Conservation (phyloP, 2,797 vertebrate genomes). For the Neopelma chrysocephalum region DNA sequence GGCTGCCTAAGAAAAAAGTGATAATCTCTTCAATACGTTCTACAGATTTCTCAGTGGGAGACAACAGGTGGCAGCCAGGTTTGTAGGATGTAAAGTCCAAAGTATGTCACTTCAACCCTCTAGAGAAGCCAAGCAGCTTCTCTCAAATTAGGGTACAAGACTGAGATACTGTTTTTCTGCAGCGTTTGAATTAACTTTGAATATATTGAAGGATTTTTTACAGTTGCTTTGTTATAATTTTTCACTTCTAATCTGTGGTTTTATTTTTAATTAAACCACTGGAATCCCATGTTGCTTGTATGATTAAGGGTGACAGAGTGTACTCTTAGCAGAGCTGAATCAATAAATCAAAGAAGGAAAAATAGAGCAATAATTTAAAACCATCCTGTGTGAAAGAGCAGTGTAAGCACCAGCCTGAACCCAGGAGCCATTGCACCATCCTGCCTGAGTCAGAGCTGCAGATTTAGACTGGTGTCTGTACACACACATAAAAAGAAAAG, state of each 20-base stretch:
- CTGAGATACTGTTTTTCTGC: not conserved
- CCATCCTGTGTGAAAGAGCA: not conserved
- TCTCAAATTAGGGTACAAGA: not conserved
- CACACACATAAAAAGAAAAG: not conserved
- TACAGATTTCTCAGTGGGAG: not conserved
- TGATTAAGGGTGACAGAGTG: not conserved
- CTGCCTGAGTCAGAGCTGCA: not conserved
- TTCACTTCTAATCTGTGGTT: not conserved
- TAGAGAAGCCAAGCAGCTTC: not conserved
- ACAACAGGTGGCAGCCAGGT: not conserved
- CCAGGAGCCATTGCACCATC: not conserved
- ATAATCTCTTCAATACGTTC: not conserved
- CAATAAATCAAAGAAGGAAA: not conserved
- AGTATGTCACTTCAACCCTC: not conserved
- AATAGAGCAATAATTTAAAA: not conserved
- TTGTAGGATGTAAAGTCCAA: not conserved
- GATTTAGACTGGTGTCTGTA: not conserved
- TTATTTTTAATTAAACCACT: not conserved
- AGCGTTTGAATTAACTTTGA: not conserved
- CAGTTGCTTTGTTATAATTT: not conserved
- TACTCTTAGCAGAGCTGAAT: not conserved
- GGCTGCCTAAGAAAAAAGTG: not conserved
- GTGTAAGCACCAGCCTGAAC: not conserved
- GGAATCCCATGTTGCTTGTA: not conserved
- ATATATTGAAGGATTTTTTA: not conserved